Base-by-base conservation (phyloP, 2,113 vertebrate species). In the Clinocottus analis region DNA sequence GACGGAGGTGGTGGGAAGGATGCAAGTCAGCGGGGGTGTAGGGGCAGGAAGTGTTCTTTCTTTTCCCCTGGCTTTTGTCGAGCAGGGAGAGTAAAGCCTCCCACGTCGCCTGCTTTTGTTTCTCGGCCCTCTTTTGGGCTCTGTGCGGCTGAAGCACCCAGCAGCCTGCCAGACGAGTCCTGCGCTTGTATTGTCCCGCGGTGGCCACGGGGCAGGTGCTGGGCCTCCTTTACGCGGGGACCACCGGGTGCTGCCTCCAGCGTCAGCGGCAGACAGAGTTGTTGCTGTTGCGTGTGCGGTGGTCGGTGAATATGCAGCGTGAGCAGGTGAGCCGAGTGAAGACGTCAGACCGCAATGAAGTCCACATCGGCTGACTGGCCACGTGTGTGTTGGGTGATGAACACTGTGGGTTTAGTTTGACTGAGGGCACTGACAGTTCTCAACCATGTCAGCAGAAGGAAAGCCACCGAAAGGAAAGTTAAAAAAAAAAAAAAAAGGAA, bases 51-150 rank as follows among this genome's bases (percentile, higher is more conserved):
- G 61, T 76, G 78, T 75, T 75, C 72, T 89, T 91, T 90, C 39
- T 85, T 85, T 87, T 90, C 79, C 83, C 80, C 62, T 88, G 86
- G 82, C 85, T 88, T 89, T 90, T 90, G 88, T 89, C 55, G 72
- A 87, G 82, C 81, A 61, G 77, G 63, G 82, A 85, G 84, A 77
- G 88, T 53, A 41, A 80, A 91, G 89, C 89, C 91, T 92, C 92
- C 91, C 92, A 93, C 89, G 84, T 93, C 13, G 92, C 82, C 51
- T 37, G 89, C 83, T 85, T 89, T 92, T 90, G 85, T 93, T 83
- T 84, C 75, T 49, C 27, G 2, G 23, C 29, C 49, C 82, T 86
- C 67, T 62, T n/a, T 59, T 64, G 84, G 37, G 59, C 67, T 65
- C 56, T 43, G 78, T 47, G 69, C 17, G 61, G 77, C 71, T 80